phyloP scores from a whole-genome alignment of 2,113 vertebrate genomes.

The Nyctibius bracteatus region DNA sequence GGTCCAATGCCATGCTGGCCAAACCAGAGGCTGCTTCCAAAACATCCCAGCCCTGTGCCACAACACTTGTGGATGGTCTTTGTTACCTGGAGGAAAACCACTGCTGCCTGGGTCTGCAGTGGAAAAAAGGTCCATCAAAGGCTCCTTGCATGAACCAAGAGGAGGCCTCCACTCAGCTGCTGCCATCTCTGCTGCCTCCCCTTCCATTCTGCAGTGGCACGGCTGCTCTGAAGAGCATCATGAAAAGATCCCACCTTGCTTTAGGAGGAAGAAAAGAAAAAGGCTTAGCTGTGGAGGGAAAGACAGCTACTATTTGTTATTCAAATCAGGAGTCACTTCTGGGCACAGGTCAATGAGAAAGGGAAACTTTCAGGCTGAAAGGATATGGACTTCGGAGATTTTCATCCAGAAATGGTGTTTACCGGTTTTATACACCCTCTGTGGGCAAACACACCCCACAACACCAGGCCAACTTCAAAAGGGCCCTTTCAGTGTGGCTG shows the following conservation, averaged over 20 bases:
- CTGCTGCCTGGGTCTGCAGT: neutral
- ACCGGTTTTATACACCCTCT: neutral
- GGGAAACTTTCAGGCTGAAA: conserved; percentile 41
- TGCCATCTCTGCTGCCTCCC: neutral
- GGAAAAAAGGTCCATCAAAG: neutral
- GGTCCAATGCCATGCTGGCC: fast-evolving
- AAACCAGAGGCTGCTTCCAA: neutral
- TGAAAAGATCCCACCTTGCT: neutral
- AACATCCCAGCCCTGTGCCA: neutral
- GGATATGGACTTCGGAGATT: conserved; percentile 23
- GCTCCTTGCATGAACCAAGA: fast-evolving
- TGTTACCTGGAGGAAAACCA: neutral
- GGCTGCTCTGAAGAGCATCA: fast-evolving
- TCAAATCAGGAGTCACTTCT: conserved; percentile 55
- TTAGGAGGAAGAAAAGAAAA: neutral
- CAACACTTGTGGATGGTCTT: fast-evolving
- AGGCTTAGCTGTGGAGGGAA: neutral
- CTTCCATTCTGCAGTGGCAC: fast-evolving
- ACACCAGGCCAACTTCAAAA: neutral
- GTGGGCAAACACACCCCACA: neutral
- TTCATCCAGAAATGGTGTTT: conserved; percentile 26
- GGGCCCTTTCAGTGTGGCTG: conserved; percentile 17
- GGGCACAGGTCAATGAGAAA: conserved; percentile 59
- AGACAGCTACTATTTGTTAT: conserved; percentile 51
- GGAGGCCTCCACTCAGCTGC: neutral